These are phyloP conservation scores for Nomada fabriciana DNA, from an alignment of 2,888 invertebrate species.

Conservation along the genomic window DNA sequence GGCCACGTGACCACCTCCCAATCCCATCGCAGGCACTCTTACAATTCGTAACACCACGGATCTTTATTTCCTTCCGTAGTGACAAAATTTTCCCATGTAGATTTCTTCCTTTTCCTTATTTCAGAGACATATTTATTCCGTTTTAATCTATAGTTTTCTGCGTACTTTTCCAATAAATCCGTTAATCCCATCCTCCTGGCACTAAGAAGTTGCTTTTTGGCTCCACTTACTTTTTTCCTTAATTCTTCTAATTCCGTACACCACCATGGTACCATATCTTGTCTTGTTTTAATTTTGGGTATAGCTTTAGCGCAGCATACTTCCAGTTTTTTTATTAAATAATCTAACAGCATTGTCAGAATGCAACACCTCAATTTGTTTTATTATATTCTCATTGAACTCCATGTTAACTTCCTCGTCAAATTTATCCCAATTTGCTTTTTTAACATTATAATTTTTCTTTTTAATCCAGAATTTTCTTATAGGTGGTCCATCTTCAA, in stretches of 20 bases:
- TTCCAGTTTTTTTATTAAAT: not conserved
- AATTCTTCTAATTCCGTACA: not conserved
- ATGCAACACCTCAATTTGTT: not conserved
- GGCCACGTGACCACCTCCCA: too few relatives aligned
- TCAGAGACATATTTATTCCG: slow-evolving; percentile 6
- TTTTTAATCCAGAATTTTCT: not conserved
- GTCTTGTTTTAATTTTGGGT: not conserved
- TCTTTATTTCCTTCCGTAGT: slow-evolving; percentile 5
- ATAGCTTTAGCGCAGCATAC: not conserved
- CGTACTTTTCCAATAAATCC: not conserved
- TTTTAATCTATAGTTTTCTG: not conserved
- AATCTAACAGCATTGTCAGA: not conserved
- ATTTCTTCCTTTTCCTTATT: slow-evolving; percentile 9
- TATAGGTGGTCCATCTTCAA: not conserved
- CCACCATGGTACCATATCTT: slow-evolving; percentile 9
- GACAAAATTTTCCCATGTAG: slow-evolving; percentile 17
- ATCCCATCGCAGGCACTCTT: too few relatives aligned
- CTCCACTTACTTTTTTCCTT: not conserved
- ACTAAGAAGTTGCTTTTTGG: slow-evolving; percentile 4
- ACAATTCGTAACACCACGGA: too few relatives aligned
- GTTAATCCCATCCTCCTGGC: not conserved
- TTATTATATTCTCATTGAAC: not conserved
- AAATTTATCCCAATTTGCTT: too few relatives aligned
- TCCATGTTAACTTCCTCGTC: too few relatives aligned
- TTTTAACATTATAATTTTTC: not conserved